Base-by-base conservation (phyloP, 2,113 vertebrate genomes). In the Gymnobelideus leadbeateri region DNA sequence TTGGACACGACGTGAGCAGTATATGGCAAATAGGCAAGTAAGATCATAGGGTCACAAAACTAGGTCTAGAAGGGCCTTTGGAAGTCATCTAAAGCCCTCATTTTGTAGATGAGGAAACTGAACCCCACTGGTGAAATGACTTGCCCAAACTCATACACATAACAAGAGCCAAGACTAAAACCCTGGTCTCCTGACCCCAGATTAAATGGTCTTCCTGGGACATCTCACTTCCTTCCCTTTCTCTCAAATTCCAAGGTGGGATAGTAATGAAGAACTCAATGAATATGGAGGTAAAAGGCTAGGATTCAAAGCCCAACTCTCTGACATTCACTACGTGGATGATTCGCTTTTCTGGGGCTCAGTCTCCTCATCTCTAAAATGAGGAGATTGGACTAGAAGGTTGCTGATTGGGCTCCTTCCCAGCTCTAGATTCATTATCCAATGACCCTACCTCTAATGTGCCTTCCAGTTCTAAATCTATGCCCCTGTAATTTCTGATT, bases 91-190 rank as follows among this genome's bases (percentile, higher is more conserved):
- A 7, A 53, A 24, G 47, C 54, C 49, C 57, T 53, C 47, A 26
- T 53, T 84, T 90, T 92, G n/a, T 90, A 37, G 54, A 92, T 89
- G 89, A 93, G 43, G 26, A 89, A 21, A n/a, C 89, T 51, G 28
- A 24, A 57, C n/a, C 3, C 92, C 93, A 68, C 47, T 61, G 89
- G 49, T 49, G 51, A 90, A 25, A 19, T 21, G 28, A 57, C 50
- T 89, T 61, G 49, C 89, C 54, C 47, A 91, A 96, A 91, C 61
- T 43, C 49, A 90, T 24, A 23, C 24, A 55, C 90, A 89, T 12
- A 19, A 84, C 43, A 5, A 51, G 23, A 90, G 24, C 2, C 26
- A 28, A 90, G 31, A 31, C 9, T 9, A 7, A 51, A 47, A 0
- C 1, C 8, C 11, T 55, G 28, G 61, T 31, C 28, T 91, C 11